phyloP scores from a whole-genome alignment of 2,797 vertebrate species.

The Simalia tracyae region DNA sequence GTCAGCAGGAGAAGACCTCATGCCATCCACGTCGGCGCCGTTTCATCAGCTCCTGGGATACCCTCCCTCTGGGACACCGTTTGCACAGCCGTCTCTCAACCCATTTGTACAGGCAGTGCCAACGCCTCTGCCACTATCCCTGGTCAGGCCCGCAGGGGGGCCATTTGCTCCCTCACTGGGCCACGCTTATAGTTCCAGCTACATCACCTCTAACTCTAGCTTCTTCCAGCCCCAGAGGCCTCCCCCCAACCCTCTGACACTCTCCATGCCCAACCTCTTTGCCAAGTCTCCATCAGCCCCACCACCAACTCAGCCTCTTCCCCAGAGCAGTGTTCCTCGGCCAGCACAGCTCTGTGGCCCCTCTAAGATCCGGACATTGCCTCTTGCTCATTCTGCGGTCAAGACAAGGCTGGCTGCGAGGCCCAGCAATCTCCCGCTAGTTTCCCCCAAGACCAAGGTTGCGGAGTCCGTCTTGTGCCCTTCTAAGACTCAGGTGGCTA shows the following conservation, averaged over 20 bases:
- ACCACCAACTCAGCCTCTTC: constrained; percentile 67
- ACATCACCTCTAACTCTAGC: constrained; percentile 69
- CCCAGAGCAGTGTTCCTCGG: constrained; percentile 64
- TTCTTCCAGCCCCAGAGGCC: constrained; percentile 76
- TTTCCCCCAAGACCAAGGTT: constrained; percentile 69
- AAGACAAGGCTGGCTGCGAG: constrained; percentile 56
- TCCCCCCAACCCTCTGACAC: constrained; percentile 72
- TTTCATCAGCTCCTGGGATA: constrained; percentile 75
- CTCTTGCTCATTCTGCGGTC: constrained; percentile 72
- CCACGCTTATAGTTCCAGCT: constrained; percentile 79
- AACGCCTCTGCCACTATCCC: constrained; percentile 66
- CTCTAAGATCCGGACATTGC: constrained; percentile 77
- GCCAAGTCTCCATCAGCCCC: constrained; percentile 74
- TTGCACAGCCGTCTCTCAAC: constrained; percentile 79
- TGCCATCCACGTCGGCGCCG: constrained; percentile 64
- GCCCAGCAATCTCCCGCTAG: constrained; percentile 67
- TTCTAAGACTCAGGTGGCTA: constrained; percentile 69
- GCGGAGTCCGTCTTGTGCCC: constrained; percentile 68
- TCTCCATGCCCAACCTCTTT: constrained; percentile 82
- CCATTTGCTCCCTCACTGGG: constrained; percentile 76
- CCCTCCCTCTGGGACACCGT: constrained; percentile 70
- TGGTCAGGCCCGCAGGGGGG: constrained; percentile 70
- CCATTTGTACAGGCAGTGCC: constrained; percentile 81
- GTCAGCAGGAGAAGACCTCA: constrained; percentile 52
- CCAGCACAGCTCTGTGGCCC: constrained; percentile 44